Base-by-base conservation (phyloP, 2,888 invertebrate genomes). In the Brenthis hecate region DNA sequence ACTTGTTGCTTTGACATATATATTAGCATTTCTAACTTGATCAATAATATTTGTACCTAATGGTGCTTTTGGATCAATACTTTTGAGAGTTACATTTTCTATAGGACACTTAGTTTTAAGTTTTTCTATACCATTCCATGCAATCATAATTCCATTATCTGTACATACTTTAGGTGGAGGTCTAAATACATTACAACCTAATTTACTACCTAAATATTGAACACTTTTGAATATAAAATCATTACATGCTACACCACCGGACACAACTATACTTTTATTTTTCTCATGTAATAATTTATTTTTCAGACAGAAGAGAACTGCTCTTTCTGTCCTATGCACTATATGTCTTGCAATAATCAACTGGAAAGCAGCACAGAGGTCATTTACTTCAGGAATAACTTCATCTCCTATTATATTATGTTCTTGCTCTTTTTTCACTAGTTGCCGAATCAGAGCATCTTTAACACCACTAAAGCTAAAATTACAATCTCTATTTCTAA, bases 91-190 rank as follows among this genome's bases (percentile, higher is more conserved):
- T 60, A 96, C 92, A 80, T 95, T 92, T 50, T 68, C 43, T 69
- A 69, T 67, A n/a, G 23, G 32, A 32, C 56, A 51, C 48, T 70
- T 56, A 32, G 84, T 85, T 66, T 80, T 87, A 77, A 95, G 94
- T 85, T 95, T 96, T 88, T 99, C 99, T 64, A 98, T 92, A 11
- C 98, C 99, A 93, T 99, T 99, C 99, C 99, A 99, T 19, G 99
- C 99, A 78, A 99, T 97, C 99, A 99, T 99, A 48, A 98, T 94
- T 8, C 99, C 99, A 94, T 99, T 99, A 85, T 99, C 99, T 0
- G 98, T 98, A 84, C 99, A 99, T 13, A 98, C 94, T 80, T 94
- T 94, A 28, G 96, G 95, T 3, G 98, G 96, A 14, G 99, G 98
- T 68, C 96, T 94, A 67, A 94, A 92, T 5, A 97, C 90, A 79